phyloP scores from a whole-genome alignment of 2,113 vertebrate species.

The Triplophysa tibetana region DNA sequence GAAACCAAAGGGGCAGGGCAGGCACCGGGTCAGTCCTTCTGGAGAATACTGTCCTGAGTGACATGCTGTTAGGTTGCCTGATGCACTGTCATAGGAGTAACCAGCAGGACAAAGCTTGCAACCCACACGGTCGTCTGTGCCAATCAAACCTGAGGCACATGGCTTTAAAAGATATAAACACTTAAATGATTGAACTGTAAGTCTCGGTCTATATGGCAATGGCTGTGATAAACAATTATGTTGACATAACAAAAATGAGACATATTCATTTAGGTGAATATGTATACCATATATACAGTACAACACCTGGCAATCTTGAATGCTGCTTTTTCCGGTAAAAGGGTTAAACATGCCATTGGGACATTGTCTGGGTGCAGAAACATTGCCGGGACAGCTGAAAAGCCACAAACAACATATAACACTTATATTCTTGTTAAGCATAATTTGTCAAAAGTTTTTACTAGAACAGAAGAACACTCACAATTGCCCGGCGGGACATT shows the following conservation, averaged over 20 bases:
- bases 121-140: slow-evolving; percentile 73
- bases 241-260: neutral
- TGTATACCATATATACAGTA: neutral
- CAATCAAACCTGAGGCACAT: slow-evolving; percentile 78
- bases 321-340: slow-evolving; percentile 65
- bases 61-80: slow-evolving; percentile 69
- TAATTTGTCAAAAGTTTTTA: slow-evolving; percentile 19
- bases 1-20: slow-evolving; percentile 72
- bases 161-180: slow-evolving; percentile 63
- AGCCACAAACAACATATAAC: neutral
- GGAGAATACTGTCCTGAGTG: slow-evolving; percentile 75
- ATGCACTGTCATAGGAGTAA: slow-evolving; percentile 70
- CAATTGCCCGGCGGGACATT: slow-evolving; percentile 81
- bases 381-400: slow-evolving; percentile 76
- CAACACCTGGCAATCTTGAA: slow-evolving; percentile 78
- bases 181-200: neutral
- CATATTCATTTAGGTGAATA: neutral
- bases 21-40: slow-evolving; percentile 76
- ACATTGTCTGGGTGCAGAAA: slow-evolving; percentile 71
- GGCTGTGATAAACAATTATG: neutral
- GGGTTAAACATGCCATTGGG: slow-evolving; percentile 73
- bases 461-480: slow-evolving; percentile 64
- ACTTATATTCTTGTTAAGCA: neutral
- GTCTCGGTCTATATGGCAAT: neutral
- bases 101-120: slow-evolving; percentile 81